These are phyloP conservation scores for Chrysomela aeneicollis DNA, from an alignment of 2,888 invertebrate genomes.

Conservation along the genomic window DNA sequence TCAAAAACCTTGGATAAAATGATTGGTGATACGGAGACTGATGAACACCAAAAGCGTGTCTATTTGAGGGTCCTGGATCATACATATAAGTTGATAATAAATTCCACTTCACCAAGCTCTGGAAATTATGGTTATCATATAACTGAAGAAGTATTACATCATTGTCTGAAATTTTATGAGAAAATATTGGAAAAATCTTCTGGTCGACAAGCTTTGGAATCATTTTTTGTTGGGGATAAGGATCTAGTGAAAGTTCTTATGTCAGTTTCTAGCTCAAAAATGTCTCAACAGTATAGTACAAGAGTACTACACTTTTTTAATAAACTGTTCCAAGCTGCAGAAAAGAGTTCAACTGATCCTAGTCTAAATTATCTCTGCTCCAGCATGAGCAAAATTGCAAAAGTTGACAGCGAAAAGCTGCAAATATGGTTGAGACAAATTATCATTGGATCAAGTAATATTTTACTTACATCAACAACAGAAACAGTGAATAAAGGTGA, in stretches of 20 bases:
- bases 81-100: slow-evolving; percentile 73
- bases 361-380: slow-evolving; percentile 72
- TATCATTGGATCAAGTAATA: slow-evolving; percentile 63
- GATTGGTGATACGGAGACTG: slow-evolving; percentile 70
- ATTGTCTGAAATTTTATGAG: slow-evolving; percentile 85
- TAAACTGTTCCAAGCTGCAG: slow-evolving; percentile 72
- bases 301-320: slow-evolving; percentile 83
- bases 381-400: slow-evolving; percentile 72
- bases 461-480: slow-evolving; percentile 59
- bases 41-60: slow-evolving; percentile 71
- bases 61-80: slow-evolving; percentile 70
- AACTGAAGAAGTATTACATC: slow-evolving; percentile 70
- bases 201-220: slow-evolving; percentile 82
- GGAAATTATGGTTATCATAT: slow-evolving; percentile 54
- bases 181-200: slow-evolving; percentile 82
- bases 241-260: slow-evolving; percentile 81
- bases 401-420: slow-evolving; percentile 69
- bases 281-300: slow-evolving; percentile 75
- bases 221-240: slow-evolving; percentile 77
- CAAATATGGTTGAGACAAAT: slow-evolving; percentile 74
- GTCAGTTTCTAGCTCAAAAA: slow-evolving; percentile 79
- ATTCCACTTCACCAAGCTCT: slow-evolving; percentile 62
- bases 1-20: slow-evolving; percentile 70
- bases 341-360: slow-evolving; percentile 69
- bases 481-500: slow-evolving; percentile 59